Base-by-base conservation (phyloP, 2,888 invertebrate species). In the Luperina nickerlii region DNA sequence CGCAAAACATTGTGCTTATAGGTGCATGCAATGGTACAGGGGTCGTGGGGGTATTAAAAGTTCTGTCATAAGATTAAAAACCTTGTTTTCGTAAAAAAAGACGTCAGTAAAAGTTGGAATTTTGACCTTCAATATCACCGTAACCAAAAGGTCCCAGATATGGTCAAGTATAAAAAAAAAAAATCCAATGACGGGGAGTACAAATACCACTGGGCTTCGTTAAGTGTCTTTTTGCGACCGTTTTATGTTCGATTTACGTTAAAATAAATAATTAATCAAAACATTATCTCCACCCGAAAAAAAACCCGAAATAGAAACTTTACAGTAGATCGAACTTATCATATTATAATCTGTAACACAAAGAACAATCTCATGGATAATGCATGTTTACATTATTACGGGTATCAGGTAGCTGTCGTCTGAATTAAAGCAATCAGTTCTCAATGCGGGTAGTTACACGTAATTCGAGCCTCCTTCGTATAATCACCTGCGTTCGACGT, bases 341-440 rank as follows among this genome's bases (percentile, higher is more conserved):
- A 20, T 57, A 54, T 54, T 11, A 62, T 62, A 38, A 73, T 38
- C 24, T 66, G 1, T 24, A 48, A 69, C n/a, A 45, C 57, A 78
- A 70, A 82, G 74, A 79, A 38, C 15, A 32, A 73, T 69, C 24
- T 75, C 45, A 15, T 48, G 54, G 70, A 74, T 77, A 84, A 78
- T 74, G 11, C 24, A 68, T 86, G 86, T 86, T 86, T 86, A 86
- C 75, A 81, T 86, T 86, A 83, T 83, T 86, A 86, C 62, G 15
- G 68, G 65, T 63, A 86, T 69, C 65, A 38, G 71, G 60, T 66
- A 85, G 71, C 85, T 81, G 90, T 86, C 83, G 69, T 79, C 71
- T 72, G 86, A 78, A 92, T 91, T 92, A 92, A 92, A 88, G 90
- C 90, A 90, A 92, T 91, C 91, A 90, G 88, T 88, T 88, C 86